These are phyloP conservation scores for Listrodromus nycthemerus DNA, from an alignment of 2,888 invertebrate genomes.

Conservation along the genomic window DNA sequence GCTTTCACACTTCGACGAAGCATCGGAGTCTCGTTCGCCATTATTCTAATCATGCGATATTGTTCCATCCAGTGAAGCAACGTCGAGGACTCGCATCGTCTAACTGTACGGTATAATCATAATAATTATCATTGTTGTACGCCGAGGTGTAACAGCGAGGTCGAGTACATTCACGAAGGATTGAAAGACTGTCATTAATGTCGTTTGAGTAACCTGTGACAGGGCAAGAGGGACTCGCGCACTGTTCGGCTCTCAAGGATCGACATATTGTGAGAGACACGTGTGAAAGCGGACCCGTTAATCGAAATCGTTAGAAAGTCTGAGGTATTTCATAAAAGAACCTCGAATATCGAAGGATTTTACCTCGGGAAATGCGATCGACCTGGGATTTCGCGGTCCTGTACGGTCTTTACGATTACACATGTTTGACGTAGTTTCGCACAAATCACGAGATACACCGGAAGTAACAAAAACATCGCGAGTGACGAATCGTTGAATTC, in stretches of 20 bases:
- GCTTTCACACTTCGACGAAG: neutral
- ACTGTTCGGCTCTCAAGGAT: neutral
- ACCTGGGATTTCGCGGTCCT: neutral
- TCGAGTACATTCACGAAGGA: conserved; percentile 42
- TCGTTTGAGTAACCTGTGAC: conserved; percentile 35
- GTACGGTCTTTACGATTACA: conserved; percentile 9
- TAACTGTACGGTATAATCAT: conserved; percentile 24
- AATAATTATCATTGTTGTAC: conserved; percentile 52
- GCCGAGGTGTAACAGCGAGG: conserved; percentile 14
- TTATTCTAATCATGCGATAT: conserved; percentile 49
- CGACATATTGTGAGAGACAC: conserved; percentile 43
- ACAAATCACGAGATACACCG: too few relatives aligned
- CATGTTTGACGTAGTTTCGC: conserved; percentile 1
- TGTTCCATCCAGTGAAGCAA: conserved; percentile 30
- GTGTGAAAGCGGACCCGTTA: conserved; percentile 61
- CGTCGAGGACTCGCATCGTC: conserved; percentile 11
- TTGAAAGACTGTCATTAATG: conserved; percentile 49
- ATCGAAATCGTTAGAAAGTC: conserved; percentile 64
- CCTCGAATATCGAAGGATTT: conserved; percentile 32
- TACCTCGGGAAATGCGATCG: neutral
- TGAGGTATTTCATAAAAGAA: conserved; percentile 51
- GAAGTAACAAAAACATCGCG: too few relatives aligned
- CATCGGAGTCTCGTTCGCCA: neutral
- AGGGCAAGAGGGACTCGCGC: conserved; percentile 4
- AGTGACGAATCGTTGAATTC: too few relatives aligned